Evolutionary conservation across 2,888 invertebrate genomes (phyloP), one percentile per base, ranked within the genome.

Genomic region (Harpalus rubripes): DNA sequence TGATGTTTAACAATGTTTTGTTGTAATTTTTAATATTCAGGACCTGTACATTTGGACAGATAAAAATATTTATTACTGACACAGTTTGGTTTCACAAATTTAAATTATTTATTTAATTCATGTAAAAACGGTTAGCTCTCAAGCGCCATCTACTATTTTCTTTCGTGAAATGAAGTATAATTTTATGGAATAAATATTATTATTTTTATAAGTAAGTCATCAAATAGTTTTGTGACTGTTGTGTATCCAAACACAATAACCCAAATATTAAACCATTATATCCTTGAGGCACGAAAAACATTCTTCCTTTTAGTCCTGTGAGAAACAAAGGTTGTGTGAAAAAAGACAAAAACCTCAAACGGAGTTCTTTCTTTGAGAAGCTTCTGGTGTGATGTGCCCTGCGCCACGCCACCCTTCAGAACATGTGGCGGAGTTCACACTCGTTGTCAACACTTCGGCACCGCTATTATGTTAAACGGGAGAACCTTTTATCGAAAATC

Each of bases 401-500:
- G 15, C 68, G 22, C n/a, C 15, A 8, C 22, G 26, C 12, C 82
- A 65, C 72, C 72, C 72, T 22, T 74, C 22, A 16, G 56, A 76
- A 85, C 90, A 89, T 87, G 88, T 89, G 89, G 87, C 86, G 81
- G 86, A 87, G 88, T 89, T 88, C 89, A 89, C 89, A 88, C 88
- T 89, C 89, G 89, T 89, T 91, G 90, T 91, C 90, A 90, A 90
- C 90, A 90, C 90, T 90, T 90, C 65, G 61, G 59, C 80, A 89
- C 90, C 90, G 90, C 91, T 90, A 91, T 90, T 91, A 90, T 90
- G 90, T 90, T 90, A 90, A 91, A 91, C 90, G 90, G 86, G 89
- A 89, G 90, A 90, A 91, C 90, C 90, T 91, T 91, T 90, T 91
- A 91, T 91, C 89, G 91, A 89, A 91, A 91, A 91, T 91, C 91